A percentile compares a stretch with the other conserved stretches of the same genome.
Evolutionary conservation across 2,797 vertebrate species (phyloP).

Genomic region (Myioborus melanocephalus): DNA sequence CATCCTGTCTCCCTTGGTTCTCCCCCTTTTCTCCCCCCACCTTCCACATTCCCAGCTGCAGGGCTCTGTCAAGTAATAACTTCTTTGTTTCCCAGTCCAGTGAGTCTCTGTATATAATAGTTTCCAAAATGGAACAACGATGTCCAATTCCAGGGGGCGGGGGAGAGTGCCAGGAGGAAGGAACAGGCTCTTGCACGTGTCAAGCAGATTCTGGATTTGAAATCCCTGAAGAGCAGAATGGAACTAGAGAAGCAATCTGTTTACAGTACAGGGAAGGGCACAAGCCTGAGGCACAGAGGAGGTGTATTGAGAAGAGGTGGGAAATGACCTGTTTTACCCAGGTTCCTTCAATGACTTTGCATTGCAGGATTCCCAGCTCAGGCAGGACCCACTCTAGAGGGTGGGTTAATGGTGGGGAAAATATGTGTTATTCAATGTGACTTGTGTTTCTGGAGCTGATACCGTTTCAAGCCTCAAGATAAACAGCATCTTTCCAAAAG

Average conservation of each 20-base stretch:
- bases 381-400: not conserved
- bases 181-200: slow-evolving; percentile 18
- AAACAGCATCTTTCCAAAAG: not conserved
- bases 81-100: slow-evolving; percentile 59
- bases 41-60: slow-evolving; percentile 62
- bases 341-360: not conserved
- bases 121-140: slow-evolving; percentile 61
- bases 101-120: slow-evolving; percentile 46
- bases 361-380: not conserved
- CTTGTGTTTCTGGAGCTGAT: not conserved
- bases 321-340: not conserved
- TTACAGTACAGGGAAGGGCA: not conserved
- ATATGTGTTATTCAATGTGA: not conserved
- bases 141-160: not conserved
- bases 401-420: not conserved
- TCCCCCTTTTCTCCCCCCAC: not conserved
- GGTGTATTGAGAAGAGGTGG: not conserved
- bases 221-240: not conserved
- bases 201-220: slow-evolving; percentile 20
- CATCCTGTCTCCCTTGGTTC: not conserved
- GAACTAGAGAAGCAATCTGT: slow-evolving; percentile 16
- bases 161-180: not conserved
- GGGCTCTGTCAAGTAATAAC: slow-evolving; percentile 64
- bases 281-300: not conserved
- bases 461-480: not conserved